Conservation (phyloP, 2,888 invertebrate genomes). For the Stictocephala bisonia region DNA sequence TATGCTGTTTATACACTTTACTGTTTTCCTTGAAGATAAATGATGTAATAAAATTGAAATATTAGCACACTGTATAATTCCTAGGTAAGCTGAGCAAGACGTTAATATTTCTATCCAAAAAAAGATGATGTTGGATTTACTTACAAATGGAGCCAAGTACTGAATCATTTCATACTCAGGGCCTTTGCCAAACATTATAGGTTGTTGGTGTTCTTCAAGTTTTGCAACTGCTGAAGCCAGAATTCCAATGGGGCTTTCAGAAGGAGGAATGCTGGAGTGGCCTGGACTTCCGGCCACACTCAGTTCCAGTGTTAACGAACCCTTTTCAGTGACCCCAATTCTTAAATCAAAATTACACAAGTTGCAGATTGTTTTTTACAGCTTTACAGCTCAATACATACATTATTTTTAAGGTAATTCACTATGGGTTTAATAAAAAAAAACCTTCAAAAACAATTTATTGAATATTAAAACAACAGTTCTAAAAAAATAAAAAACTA, state of each 20-base stretch:
- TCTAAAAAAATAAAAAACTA: too few species aligned
- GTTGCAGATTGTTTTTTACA: conserved; percentile 4
- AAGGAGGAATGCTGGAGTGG: conserved; percentile 67
- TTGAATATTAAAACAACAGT: too few species aligned
- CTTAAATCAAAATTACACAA: conserved; percentile 56
- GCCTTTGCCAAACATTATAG: conserved; percentile 62
- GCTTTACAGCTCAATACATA: too few species aligned
- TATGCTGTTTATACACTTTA: too few species aligned
- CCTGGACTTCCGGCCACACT: conserved; percentile 63
- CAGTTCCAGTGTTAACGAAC: conserved; percentile 63
- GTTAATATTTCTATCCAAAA: background rate
- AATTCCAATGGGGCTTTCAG: conserved; percentile 65
- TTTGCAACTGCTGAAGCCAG: conserved; percentile 65
- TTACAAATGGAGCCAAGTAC: conserved; percentile 56
- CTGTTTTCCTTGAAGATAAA: too few species aligned
- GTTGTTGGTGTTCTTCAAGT: conserved; percentile 64
- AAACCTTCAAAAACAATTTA: too few species aligned
- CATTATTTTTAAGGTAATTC: too few species aligned
- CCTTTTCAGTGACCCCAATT: conserved; percentile 66
- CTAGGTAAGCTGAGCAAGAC: background rate
- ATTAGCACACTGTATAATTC: background rate
- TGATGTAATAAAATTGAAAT: background rate
- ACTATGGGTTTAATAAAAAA: too few species aligned
- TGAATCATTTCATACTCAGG: conserved; percentile 55
- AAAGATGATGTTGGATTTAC: conserved; percentile 19